Percentiles rank a stretch among this genome's conserved stretches.
Evolutionary conservation across 2,888 invertebrate species (phyloP).

Genomic region (Ctenicera cuprea): DNA sequence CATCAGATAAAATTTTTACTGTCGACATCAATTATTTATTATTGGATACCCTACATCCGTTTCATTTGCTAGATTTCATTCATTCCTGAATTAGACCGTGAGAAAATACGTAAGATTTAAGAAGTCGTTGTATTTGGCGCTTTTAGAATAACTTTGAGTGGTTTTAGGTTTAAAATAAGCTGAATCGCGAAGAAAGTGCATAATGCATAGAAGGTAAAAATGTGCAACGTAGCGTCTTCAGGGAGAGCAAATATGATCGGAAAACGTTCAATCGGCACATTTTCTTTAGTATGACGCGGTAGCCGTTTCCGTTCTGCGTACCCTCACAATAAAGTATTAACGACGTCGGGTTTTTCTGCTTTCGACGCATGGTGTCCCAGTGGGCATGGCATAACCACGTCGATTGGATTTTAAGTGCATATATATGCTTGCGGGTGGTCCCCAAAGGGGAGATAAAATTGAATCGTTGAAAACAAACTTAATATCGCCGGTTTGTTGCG

Average conservation of each 20-base stretch:
- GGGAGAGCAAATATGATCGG: not conserved
- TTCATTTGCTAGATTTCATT: conserved; percentile 2
- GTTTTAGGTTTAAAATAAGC: not conserved
- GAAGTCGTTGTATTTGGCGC: not conserved
- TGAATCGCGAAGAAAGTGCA: conserved; percentile 1
- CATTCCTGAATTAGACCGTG: not conserved
- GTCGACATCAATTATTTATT: conserved; percentile 8
- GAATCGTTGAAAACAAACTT: conserved; percentile 58
- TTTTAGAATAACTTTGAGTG: not conserved
- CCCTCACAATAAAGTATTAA: conserved; percentile 31
- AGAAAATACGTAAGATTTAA: not conserved
- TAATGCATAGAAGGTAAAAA: not conserved
- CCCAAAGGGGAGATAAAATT: conserved; percentile 57
- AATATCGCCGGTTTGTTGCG: conserved; percentile 54
- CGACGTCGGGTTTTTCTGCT: conserved; percentile 26
- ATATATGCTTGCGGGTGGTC: conserved; percentile 49
- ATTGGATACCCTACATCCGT: conserved; percentile 2
- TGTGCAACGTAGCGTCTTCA: not conserved
- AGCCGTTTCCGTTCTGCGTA: conserved; percentile 9
- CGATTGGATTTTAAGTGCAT: conserved; percentile 55
- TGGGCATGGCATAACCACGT: conserved; percentile 38
- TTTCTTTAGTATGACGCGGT: conserved; percentile 32
- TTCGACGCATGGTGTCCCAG: conserved; percentile 25
- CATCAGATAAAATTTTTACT: conserved; percentile 4
- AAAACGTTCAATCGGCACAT: conserved; percentile 35